Evolutionary conservation across 2,888 invertebrate genomes (phyloP), one percentile per base, ranked within the genome.

Genomic region (Andrena bicolor): DNA sequence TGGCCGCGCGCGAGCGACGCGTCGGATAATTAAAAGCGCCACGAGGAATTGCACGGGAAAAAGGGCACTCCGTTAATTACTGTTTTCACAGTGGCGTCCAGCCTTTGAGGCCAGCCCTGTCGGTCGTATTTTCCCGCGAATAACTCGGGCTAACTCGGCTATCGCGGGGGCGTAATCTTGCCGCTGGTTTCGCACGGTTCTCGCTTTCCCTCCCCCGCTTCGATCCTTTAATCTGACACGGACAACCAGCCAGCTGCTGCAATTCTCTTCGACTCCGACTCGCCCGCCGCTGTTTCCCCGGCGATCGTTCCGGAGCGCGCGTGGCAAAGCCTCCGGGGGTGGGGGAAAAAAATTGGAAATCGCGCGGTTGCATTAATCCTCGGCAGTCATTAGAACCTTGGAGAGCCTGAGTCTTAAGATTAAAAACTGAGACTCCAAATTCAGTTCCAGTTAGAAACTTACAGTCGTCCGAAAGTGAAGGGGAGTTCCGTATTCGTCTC

Each of bases 161-260:
- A 48, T 53, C 63, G 26, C 30, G 41, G 41, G 41, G 13, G 28
- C 58, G 41, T 74, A 74, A 66, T 77, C 77, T 66, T 74, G 32
- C 8, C 48, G 49, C n/a, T 20, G 16, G 23, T 53, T 66, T 32
- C 30, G 48, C 49, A 49, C 28, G 13, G 23, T 32, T 16, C 64
- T 32, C 28, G 48, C 41, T 66, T 48, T 20, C 28, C 32, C 48
- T 10, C 56, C 0, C 35, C 28, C 5, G 6, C 51, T 70, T 71
- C 80, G 65, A 71, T 80, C 80, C 80, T 60, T 61, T 80, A 80
- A 80, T 80, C 80, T 65, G 80, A 60, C 71, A 71, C 71, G 58
- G 71, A 80, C 65, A 80, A 64, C 69, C 7, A 49, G 26, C 80
- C 71, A 65, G 71, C 80, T 80, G 80, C 41, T 23, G 23, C 30